Conservation (phyloP, 2,797 vertebrate genomes). For the Varecia variegata region DNA sequence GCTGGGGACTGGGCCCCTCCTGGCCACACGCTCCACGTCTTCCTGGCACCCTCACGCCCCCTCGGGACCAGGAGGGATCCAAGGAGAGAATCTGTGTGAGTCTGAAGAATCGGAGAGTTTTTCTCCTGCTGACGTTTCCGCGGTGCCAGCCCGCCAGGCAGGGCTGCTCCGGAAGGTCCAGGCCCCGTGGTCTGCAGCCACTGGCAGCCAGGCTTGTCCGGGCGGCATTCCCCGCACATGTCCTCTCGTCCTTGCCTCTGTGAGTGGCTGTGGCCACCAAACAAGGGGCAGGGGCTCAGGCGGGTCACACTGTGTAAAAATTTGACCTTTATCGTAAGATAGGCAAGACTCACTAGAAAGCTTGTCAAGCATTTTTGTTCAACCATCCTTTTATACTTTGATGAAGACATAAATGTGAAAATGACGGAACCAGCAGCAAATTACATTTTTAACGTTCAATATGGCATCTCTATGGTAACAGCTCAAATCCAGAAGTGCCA, state of each 20-base stretch:
- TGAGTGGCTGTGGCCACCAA: not conserved
- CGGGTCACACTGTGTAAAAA: not conserved
- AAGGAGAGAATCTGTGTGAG: not conserved
- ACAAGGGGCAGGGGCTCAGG: no score
- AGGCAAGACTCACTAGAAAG: not conserved
- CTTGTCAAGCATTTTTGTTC: not conserved
- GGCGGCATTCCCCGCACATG: no score
- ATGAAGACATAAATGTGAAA: no score
- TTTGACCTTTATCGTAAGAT: not conserved
- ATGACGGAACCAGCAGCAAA: no score
- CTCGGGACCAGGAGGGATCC: not conserved
- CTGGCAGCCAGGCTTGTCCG: no score
- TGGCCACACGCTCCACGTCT: fast-evolving
- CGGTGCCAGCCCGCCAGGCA: not conserved
- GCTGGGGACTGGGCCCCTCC: not conserved
- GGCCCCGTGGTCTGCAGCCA: not conserved
- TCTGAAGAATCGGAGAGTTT: not conserved
- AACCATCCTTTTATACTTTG: no score
- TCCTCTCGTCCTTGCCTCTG: not conserved
- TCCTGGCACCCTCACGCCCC: no score
- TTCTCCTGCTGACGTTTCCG: not conserved
- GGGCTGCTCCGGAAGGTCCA: not conserved
- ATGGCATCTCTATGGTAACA: not conserved
- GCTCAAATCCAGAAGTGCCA: not conserved
- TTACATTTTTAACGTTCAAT: not conserved